Conservation (phyloP, 2,113 vertebrate species). For the Toxotes jaculatrix region DNA sequence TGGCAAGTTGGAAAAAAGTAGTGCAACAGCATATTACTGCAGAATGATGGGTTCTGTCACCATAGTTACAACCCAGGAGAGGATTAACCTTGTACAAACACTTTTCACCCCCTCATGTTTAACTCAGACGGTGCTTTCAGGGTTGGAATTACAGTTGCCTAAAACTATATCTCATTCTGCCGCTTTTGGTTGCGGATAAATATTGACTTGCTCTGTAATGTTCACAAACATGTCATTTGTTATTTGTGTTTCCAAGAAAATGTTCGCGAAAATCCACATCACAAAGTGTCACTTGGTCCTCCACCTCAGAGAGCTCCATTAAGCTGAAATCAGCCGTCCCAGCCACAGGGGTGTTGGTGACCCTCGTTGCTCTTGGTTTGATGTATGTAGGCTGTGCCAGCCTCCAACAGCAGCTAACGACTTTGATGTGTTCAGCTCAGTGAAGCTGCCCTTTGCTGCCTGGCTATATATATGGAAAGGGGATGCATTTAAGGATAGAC, state of each 20-base stretch:
- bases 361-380: conserved; percentile 46
- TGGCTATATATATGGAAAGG: conserved; percentile 72
- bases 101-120: conserved; percentile 58
- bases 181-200: conserved; percentile 68
- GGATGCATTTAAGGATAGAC: conserved; percentile 72
- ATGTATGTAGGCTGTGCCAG: conserved; percentile 48
- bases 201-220: conserved; percentile 68
- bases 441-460: conserved; percentile 61
- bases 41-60: conserved; percentile 77
- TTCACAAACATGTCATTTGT: conserved; percentile 74
- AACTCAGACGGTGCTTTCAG: conserved; percentile 50
- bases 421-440: conserved; percentile 83
- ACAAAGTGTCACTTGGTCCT: conserved; percentile 54
- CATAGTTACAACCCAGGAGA: conserved; percentile 74
- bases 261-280: conserved; percentile 64
- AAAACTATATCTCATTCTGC: conserved; percentile 60
- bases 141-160: conserved; percentile 62
- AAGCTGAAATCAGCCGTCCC: conserved; percentile 10
- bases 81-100: conserved; percentile 77
- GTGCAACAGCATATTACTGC: conserved; percentile 74
- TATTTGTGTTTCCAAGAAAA: conserved; percentile 70
- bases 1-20: conserved; percentile 74
- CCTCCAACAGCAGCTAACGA: conserved; percentile 40
- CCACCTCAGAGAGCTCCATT: conserved; percentile 43
- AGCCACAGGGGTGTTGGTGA: conserved; percentile 49